Base-by-base conservation (phyloP, 2,888 invertebrate genomes). In the Phaedon cochleariae region DNA sequence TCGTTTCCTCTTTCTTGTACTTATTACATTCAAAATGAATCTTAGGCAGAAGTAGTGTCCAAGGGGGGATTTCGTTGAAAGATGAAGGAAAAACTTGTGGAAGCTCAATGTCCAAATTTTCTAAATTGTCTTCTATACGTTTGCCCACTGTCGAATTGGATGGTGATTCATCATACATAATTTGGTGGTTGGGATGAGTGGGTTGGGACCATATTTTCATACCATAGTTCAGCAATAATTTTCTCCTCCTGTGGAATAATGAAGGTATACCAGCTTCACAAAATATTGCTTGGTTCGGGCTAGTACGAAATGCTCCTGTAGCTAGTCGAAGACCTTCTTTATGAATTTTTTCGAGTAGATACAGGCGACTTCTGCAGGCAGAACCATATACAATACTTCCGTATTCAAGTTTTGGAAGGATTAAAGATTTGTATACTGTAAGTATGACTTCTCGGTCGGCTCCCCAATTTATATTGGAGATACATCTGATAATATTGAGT, bases 21-120 rank as follows among this genome's bases (percentile, higher is more conserved):
- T 34, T 55, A 41, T 55, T 9, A 41, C 41, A 41, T 34, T 55
- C 55, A 41, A 55, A 41, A 41, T 55, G 51, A n/a, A 51, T 15
- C n/a, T n/a, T n/a, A 7, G 51, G 15, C 29, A 17, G 22, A 15
- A 29, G 2, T 51, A 26, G 51, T 26, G 51, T 26, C 51, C 26
- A 51, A n/a, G 34, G 34, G 6, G n/a, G n/a, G n/a, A n/a, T n/a
- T n/a, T n/a, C n/a, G n/a, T n/a, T n/a, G n/a, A n/a, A n/a, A n/a
- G n/a, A n/a, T n/a, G n/a, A n/a, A n/a, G n/a, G n/a, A n/a, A n/a
- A n/a, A n/a, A n/a, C n/a, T n/a, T n/a, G n/a, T n/a, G n/a, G n/a
- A n/a, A n/a, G n/a, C n/a, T n/a, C n/a, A n/a, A n/a, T n/a, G n/a
- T n/a, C n/a, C n/a, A n/a, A n/a, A n/a, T n/a, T n/a, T n/a, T n/a